Base-by-base conservation (phyloP, 2,888 invertebrate species). In the Polylopha cassiicola region DNA sequence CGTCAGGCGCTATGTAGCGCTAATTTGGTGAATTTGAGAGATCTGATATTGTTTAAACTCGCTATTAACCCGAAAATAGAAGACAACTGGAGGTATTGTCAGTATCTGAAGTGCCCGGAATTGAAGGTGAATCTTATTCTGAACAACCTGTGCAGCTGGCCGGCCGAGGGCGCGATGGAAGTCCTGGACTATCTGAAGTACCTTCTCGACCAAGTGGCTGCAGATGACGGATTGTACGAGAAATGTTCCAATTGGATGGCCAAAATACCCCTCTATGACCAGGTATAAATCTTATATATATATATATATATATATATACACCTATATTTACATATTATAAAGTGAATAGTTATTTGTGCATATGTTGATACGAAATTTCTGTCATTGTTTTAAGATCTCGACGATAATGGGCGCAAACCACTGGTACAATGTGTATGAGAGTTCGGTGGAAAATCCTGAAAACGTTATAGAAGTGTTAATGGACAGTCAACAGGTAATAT, bases 251-350 rank as follows among this genome's bases (percentile, higher is more conserved):
- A 81, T 28, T 90, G 89, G 81, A 78, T 89, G 45, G 66, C 85
- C n/a, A 88, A 88, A 55, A 89, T 92, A 52, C 87, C 88, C 28
- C 71, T 91, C 1, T 91, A 90, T 59, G 88, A 90, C 41, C 81
- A 87, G 82, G 89, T 89, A 75, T 51, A 11, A 6, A 5, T 10
- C n/a, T 8, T 15, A 27, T 4, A 21, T 22, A 6, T 29, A 24
- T 28, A 11, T n/a, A 4, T 15, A 11, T 28, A 15, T 3, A 10
- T 18, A 4, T 24, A 10, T 10, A 24, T 1, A 17, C 16, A 31
- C 11, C 7, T 3, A 6, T 13, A 21, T 22, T 22, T 4, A 22
- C 15, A 6, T 18, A 15, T 27, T 10, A 17, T 28, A n/a, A 28
- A 4, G 13, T 1, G n/a, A 13, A 18, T 3, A 10, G 3, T 14